Evolutionary conservation across 2,888 invertebrate species (phyloP).

Genomic region (Allacma fusca): DNA sequence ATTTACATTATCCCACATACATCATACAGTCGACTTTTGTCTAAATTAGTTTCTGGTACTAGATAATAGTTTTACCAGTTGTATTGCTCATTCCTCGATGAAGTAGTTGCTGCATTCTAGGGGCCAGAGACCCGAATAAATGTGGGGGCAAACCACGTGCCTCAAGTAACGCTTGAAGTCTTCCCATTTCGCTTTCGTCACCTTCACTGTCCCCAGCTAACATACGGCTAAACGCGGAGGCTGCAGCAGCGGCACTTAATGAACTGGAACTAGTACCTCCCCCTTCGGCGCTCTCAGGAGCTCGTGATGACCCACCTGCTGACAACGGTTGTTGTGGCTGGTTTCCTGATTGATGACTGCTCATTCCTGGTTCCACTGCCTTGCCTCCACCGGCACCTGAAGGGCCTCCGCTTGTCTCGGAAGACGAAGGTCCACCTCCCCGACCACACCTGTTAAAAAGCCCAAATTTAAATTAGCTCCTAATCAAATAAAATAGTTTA

Average conservation of each 20-base stretch:
- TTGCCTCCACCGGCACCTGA: conserved; percentile 58
- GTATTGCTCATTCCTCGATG: conserved; percentile 93
- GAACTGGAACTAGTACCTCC: conserved; percentile 42
- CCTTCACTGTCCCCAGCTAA: conserved; percentile 68
- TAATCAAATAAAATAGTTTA: too few species aligned
- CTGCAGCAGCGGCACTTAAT: conserved; percentile 61
- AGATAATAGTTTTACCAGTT: conserved; percentile 72
- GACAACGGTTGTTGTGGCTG: conserved; percentile 55
- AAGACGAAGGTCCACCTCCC: conserved; percentile 61
- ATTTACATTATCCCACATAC: too few species aligned
- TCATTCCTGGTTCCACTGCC: conserved; percentile 63
- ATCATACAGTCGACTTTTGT: too few species aligned
- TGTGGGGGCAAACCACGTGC: conserved; percentile 96
- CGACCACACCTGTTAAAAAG: conserved; percentile 58
- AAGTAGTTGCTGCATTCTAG: conserved; percentile 94
- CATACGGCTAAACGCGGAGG: conserved; percentile 69
- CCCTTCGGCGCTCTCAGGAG: conserved; percentile 48
- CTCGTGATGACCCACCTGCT: conserved; percentile 45
- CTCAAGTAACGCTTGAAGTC: conserved; percentile 92
- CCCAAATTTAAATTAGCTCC: too few species aligned
- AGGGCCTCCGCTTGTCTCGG: conserved; percentile 59
- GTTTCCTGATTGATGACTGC: conserved; percentile 58
- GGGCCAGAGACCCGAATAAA: conserved; percentile 92
- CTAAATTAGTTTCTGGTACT: too few species aligned
- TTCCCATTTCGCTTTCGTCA: conserved; percentile 95